These are phyloP conservation scores for Pithys albifrons DNA, from an alignment of 2,113 vertebrate genomes.

Conservation along the genomic window DNA sequence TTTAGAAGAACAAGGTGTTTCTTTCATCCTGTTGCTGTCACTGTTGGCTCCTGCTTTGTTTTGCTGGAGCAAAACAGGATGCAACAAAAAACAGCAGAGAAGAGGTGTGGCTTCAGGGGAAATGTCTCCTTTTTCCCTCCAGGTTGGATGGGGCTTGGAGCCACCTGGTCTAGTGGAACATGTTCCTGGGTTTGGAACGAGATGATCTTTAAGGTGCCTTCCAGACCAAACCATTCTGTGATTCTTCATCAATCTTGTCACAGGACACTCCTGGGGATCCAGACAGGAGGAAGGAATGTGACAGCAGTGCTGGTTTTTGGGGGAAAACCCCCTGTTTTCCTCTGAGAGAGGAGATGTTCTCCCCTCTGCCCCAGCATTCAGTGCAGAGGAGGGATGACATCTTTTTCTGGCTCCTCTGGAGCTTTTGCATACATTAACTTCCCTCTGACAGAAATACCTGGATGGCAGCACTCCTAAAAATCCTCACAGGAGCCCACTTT, in stretches of 20 bases:
- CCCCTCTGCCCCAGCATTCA: background rate
- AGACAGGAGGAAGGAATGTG: background rate
- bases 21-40: background rate
- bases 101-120: background rate
- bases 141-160: background rate
- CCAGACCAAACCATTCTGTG: background rate
- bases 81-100: background rate
- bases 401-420: background rate
- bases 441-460: background rate
- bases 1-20: background rate
- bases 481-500: background rate
- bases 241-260: background rate
- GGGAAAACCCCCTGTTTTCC: background rate
- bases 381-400: background rate
- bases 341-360: background rate
- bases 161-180: background rate
- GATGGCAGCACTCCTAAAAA: background rate
- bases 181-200: background rate
- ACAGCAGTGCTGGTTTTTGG: background rate
- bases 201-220: background rate
- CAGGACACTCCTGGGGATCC: background rate
- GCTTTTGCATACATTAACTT: background rate
- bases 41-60: constrained; percentile 10
- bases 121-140: background rate
- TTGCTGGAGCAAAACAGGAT: background rate